Evolutionary conservation across 2,113 vertebrate genomes (phyloP).

Genomic region (Heterocephalus glaber): DNA sequence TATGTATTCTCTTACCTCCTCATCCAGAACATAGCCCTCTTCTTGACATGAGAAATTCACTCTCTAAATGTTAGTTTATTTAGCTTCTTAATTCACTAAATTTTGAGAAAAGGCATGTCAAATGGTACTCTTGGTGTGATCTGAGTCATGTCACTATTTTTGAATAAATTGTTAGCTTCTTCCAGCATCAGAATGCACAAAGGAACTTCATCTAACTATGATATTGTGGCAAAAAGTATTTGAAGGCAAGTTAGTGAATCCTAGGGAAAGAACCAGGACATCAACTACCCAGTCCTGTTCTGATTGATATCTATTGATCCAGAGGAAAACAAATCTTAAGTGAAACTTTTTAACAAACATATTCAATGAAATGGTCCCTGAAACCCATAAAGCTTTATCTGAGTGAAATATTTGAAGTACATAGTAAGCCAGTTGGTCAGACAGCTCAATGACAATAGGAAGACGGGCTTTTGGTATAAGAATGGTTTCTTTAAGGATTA

Average conservation of each 20-base stretch:
- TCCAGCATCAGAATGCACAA: not conserved
- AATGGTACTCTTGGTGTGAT: not conserved
- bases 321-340: not conserved
- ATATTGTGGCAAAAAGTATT: not conserved
- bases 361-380: not conserved
- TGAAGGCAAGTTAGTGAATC: not conserved
- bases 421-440: not conserved
- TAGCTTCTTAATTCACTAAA: not conserved
- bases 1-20: not conserved
- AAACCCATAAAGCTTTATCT: not conserved
- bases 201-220: not conserved
- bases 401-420: not conserved
- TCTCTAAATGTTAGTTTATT: not conserved
- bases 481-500: not conserved
- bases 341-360: constrained; percentile 12
- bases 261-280: not conserved
- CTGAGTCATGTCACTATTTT: not conserved
- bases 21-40: not conserved
- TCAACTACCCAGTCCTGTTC: not conserved
- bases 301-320: not conserved
- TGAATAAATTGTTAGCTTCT: not conserved
- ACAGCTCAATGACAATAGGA: not conserved
- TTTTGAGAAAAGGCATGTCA: not conserved
- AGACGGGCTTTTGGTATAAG: not conserved
- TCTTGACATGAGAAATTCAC: not conserved